A percentile compares a stretch with the other conserved stretches of the same genome.
These are phyloP conservation scores for Gastrophryne carolinensis DNA, from an alignment of 2,797 vertebrate genomes.

Conservation along the genomic window DNA sequence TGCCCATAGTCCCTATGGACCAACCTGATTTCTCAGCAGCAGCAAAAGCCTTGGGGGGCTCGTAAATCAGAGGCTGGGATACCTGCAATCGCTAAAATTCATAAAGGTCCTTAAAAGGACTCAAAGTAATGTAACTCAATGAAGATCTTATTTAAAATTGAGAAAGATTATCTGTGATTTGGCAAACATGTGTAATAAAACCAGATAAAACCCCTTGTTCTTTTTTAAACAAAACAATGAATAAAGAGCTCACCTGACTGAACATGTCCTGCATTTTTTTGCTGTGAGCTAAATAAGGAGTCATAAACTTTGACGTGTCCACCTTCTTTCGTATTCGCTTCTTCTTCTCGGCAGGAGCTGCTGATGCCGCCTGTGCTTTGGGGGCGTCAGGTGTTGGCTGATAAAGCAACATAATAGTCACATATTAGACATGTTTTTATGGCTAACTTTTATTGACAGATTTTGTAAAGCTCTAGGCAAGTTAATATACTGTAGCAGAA, in stretches of 20 bases:
- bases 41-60: no score
- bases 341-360: constrained; percentile 70
- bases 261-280: constrained; percentile 96
- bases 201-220: no score
- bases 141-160: no score
- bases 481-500: neutral
- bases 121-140: no score
- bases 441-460: no score
- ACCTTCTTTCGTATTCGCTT: constrained; percentile 81
- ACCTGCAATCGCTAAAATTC: no score
- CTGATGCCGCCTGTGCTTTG: constrained; percentile 7
- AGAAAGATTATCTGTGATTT: no score
- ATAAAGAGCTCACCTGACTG: constrained; percentile 77
- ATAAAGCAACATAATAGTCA: neutral
- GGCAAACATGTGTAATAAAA: no score
- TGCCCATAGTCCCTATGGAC: no score
- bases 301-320: constrained; percentile 94
- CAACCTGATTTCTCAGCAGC: no score
- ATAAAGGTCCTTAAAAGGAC: no score
- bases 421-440: neutral
- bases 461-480: neutral
- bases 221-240: neutral
- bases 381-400: neutral
- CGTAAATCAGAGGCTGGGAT: no score
- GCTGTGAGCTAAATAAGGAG: constrained; percentile 93